Evolutionary conservation across 2,888 invertebrate species (phyloP), one percentile per base, ranked within the genome.

Genomic region (Hipparchia semele): DNA sequence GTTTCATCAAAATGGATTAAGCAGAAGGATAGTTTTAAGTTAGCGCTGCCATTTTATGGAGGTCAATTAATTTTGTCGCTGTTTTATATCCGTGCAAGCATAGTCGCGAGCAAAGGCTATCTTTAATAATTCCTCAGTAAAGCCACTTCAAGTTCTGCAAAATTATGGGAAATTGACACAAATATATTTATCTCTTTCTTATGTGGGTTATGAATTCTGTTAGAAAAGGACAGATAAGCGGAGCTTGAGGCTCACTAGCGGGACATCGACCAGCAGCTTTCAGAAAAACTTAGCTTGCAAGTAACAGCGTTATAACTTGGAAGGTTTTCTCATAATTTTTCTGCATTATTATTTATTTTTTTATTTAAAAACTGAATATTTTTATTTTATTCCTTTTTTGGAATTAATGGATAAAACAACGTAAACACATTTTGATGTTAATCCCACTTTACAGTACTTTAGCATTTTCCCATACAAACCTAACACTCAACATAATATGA

Each of bases 211-310:
- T 75, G 75, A 71, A 76, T 53, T 71, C 71, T 73, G 84, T 82
- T 77, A 77, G 87, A 91, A 76, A 84, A 84, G 79, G 91, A 91
- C 75, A 78, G 81, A 74, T 78, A 77, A 85, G 79, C 76, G 81
- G 83, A 87, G 89, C 88, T 90, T 83, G 84, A 90, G 88, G 81
- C 87, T 88, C 83, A 84, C 89, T 92, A 92, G 93, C 92, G 93
- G 93, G 92, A 93, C 92, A 92, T 92, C 92, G 92, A 92, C 93
- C 92, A 93, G 91, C 92, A 92, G 91, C 92, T 92, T 93, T 92
- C 90, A 91, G 91, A 93, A 92, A 93, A 92, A 92, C 90, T 86
- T 87, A 76, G 79, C 75, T 78, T 83, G 72, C 83, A 80, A 79
- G 74, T 75, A 79, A 77, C 76, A 87, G 81, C 71, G 77, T 83